Evolutionary conservation across 2,113 vertebrate genomes (phyloP), one percentile per base, ranked within the genome.

Genomic region (Emberiza fucata): DNA sequence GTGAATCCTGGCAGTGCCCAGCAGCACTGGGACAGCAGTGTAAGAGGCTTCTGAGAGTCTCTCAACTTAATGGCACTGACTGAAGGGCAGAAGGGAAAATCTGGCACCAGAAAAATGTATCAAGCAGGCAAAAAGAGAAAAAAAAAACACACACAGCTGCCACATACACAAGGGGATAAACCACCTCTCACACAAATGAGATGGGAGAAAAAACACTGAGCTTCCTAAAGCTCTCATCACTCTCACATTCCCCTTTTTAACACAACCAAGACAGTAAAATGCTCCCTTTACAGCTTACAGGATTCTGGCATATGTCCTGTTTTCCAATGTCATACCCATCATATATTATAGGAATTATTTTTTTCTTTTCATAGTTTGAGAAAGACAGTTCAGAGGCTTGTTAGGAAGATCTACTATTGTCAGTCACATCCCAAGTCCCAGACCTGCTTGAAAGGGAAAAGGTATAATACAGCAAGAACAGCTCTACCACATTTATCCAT

Each of bases 401-500:
- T 61, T 77, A 88, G 77, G 27, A 81, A 84, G 28, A 76, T 23
- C 29, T 57, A 2, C 29, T 57, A 2, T 3, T 10, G 16, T 35
- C 2, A 8, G 93, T 96, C 95, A 99, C 98, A 98, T 39, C 98
- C 98, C 2, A 99, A 94, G 88, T 99, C 98, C 31, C 96, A 99
- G 76, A 99, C 93, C 60, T 70, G n/a, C 6, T 65, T 98, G 94
- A 98, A 99, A 27, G 92, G 31, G 0, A 98, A 98, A 57, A 99
- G 97, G 85, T 98, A 98, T 33, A 98, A 99, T 48, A 98, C 98
- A 0, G 82, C 78, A 86, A 99, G 75, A 83, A 98, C 97, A 8
- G 96, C 88, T 60, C 81, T 92, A 3, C 98, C 98, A 21, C 97
- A 97, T 68, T 98, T 93, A 44, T 96, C 98, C 98, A 98, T 40